phyloP scores from a whole-genome alignment of 2,113 vertebrate species.

The Perccottus glenii region DNA sequence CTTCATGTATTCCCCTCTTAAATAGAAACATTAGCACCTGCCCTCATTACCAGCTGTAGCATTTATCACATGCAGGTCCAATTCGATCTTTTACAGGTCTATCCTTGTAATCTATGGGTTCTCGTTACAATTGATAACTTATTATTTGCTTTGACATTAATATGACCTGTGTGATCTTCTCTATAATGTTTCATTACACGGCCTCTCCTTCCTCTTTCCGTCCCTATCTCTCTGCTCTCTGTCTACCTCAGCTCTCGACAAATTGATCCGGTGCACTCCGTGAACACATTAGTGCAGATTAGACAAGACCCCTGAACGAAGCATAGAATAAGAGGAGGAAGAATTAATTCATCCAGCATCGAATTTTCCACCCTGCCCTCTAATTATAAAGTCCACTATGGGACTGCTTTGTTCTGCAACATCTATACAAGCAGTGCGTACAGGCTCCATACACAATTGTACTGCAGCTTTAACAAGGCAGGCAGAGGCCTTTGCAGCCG shows the following conservation, averaged over 20 bases:
- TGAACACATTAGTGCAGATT: constrained; percentile 70
- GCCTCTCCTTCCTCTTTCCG: not conserved
- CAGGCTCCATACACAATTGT: constrained; percentile 10
- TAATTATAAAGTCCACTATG: constrained; percentile 61
- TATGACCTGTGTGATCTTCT: not conserved
- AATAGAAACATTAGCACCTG: constrained; percentile 21
- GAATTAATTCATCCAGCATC: constrained; percentile 67
- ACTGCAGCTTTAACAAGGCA: constrained; percentile 1
- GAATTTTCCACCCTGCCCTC: constrained; percentile 55
- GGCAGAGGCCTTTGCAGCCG: constrained; percentile 22
- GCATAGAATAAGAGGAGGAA: constrained; percentile 51
- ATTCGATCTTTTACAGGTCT: constrained; percentile 13
- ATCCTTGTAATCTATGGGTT: not conserved
- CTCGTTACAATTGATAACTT: constrained; percentile 17
- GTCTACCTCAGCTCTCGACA: constrained; percentile 1
- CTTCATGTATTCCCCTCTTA: not conserved
- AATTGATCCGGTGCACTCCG: constrained; percentile 65
- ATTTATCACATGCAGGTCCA: constrained; percentile 15
- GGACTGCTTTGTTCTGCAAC: constrained; percentile 32
- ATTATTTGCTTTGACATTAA: constrained; percentile 7
- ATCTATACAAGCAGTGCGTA: constrained; percentile 36
- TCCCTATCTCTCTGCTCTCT: constrained; percentile 1
- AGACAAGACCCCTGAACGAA: constrained; percentile 57
- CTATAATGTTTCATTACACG: not conserved
- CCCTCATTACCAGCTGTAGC: constrained; percentile 12